These are phyloP conservation scores for Pelmatolapia mariae DNA, from an alignment of 2,113 vertebrate species.

Conservation along the genomic window DNA sequence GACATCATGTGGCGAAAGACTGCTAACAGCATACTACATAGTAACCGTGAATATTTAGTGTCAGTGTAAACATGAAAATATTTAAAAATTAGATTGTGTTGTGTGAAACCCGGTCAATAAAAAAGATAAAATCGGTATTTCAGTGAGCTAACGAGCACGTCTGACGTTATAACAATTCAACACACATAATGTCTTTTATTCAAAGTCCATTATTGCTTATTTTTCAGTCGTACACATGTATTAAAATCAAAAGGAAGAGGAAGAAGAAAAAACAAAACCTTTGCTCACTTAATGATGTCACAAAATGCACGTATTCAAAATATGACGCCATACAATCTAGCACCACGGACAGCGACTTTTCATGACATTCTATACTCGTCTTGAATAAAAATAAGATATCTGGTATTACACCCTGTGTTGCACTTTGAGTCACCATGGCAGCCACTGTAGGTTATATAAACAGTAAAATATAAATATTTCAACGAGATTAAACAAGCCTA, in stretches of 20 bases:
- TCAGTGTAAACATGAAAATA: background rate
- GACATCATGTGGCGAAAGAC: background rate
- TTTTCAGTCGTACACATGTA: accelerated
- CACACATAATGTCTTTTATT: accelerated
- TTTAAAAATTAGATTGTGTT: accelerated
- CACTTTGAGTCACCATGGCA: background rate
- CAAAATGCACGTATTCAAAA: background rate
- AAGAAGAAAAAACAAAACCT: background rate
- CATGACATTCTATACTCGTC: background rate
- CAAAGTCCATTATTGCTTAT: background rate
- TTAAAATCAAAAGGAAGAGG: background rate
- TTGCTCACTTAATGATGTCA: background rate
- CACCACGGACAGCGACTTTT: background rate
- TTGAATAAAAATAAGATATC: background rate
- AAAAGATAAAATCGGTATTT: background rate
- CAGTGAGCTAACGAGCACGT: background rate
- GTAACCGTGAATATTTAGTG: background rate
- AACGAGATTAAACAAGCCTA: background rate
- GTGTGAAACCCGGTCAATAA: background rate
- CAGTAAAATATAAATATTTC: accelerated
- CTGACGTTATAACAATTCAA: background rate
- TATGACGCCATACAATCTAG: background rate
- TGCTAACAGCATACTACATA: accelerated
- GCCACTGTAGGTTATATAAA: background rate
- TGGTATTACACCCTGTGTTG: background rate